These are phyloP conservation scores for Clarias magur DNA, from an alignment of 2,113 vertebrate genomes.

Conservation along the genomic window DNA sequence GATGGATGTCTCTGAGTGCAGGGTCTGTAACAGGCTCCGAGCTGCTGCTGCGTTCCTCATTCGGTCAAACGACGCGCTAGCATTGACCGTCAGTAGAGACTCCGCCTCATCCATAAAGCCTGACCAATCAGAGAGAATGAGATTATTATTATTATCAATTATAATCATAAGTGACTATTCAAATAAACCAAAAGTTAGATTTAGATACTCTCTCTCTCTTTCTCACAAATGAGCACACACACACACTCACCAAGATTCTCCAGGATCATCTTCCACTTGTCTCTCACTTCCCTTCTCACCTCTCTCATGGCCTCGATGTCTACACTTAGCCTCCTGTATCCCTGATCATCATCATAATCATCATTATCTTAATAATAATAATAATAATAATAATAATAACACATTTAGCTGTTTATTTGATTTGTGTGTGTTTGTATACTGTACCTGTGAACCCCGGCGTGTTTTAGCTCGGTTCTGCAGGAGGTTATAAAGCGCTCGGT, in stretches of 20 bases:
- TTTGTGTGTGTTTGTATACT: constrained; percentile 13
- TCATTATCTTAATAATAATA: neutral
- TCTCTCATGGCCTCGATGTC: constrained; percentile 81
- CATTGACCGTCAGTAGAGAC: constrained; percentile 73
- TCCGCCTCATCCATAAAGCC: constrained; percentile 81
- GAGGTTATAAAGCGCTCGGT: constrained; percentile 73
- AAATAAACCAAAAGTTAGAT: neutral
- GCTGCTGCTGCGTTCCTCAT: constrained; percentile 73
- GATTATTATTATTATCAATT: neutral
- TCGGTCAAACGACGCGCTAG: constrained; percentile 71
- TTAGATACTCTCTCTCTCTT: neutral
- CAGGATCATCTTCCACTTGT: constrained; percentile 78
- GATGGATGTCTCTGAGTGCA: constrained; percentile 75
- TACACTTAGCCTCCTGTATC: constrained; percentile 79
- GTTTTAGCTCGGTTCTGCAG: constrained; percentile 75
- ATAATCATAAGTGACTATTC: neutral
- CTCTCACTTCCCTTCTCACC: constrained; percentile 75
- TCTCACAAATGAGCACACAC: neutral
- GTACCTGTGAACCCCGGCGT: constrained; percentile 75
- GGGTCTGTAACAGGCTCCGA: constrained; percentile 66
- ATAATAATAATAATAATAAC: neutral
- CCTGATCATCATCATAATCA: constrained; percentile 59
- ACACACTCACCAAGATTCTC: constrained; percentile 74
- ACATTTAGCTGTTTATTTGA: neutral
- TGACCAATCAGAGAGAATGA: constrained; percentile 42